Evolutionary conservation across 2,113 vertebrate species (phyloP).

Genomic region (Neogale vison): DNA sequence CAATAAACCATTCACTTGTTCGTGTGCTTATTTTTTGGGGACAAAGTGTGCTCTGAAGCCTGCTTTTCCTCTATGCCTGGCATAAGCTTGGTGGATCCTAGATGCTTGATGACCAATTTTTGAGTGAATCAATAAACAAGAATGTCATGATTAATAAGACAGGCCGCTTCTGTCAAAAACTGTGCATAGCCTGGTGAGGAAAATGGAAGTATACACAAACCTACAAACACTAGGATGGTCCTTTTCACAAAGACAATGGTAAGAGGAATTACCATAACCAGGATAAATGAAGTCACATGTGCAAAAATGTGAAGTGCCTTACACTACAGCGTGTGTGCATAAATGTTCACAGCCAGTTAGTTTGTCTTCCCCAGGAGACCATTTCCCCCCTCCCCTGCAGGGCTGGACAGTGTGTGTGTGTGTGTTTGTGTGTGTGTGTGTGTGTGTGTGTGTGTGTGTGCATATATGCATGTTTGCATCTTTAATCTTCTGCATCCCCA

Average conservation of each 20-base stretch:
- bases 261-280: not conserved
- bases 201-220: not conserved
- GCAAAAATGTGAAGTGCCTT: rapidly evolving
- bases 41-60: not conserved
- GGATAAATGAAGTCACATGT: rapidly evolving
- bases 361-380: not conserved
- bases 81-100: no score
- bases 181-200: not conserved
- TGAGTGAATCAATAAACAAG: not conserved
- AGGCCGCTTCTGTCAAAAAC: not conserved
- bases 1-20: rapidly evolving
- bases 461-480: rapidly evolving
- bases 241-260: not conserved
- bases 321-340: rapidly evolving
- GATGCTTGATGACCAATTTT: not conserved
- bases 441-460: no score
- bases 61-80: not conserved
- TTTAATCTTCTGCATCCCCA: not conserved
- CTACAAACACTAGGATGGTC: not conserved
- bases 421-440: no score
- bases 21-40: not conserved
- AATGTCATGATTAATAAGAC: rapidly evolving
- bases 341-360: rapidly evolving
- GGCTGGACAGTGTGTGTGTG: rapidly evolving
- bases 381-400: no score